These are phyloP conservation scores for Anneissia japonica DNA, from an alignment of 35 echinoderm and acorn worm species.

Conservation along the genomic window DNA sequence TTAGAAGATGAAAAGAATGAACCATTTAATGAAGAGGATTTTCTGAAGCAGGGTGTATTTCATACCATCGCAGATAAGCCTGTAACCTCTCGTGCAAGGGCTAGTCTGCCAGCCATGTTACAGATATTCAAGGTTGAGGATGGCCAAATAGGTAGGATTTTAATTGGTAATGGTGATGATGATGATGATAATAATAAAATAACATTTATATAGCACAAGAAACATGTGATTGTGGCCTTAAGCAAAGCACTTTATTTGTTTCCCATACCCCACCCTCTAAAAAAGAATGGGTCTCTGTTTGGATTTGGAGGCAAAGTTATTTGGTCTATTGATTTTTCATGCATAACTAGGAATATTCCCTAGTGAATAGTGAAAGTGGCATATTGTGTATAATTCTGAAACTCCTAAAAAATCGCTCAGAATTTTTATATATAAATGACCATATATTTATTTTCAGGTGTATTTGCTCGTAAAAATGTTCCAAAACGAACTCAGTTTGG, in stretches of 20 bases:
- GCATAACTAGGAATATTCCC: neutral
- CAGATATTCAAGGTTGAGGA: slow-evolving; percentile 89
- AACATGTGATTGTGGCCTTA: no score
- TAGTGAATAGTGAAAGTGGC: neutral
- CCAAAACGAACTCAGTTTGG: slow-evolving; percentile 94
- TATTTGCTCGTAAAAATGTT: slow-evolving; percentile 86
- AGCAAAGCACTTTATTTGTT: no score
- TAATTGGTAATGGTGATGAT: no score
- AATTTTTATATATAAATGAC: neutral
- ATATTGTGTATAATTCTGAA: no score
- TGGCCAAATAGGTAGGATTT: slow-evolving; percentile 73
- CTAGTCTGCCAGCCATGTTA: slow-evolving; percentile 69
- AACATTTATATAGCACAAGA: no score
- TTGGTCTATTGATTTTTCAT: neutral
- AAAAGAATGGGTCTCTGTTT: no score
- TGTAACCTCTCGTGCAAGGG: slow-evolving; percentile 76
- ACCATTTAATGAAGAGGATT: slow-evolving; percentile 72
- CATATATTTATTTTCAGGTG: slow-evolving; percentile 36
- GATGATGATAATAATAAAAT: no score
- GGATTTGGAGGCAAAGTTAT: no score
- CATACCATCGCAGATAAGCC: slow-evolving; percentile 71
- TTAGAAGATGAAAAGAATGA: slow-evolving; percentile 38
- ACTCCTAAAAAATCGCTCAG: no score
- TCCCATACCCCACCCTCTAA: no score
- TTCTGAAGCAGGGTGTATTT: slow-evolving; percentile 67